These are phyloP conservation scores for Alviniconcha marisindica DNA, from an alignment of 1,140 invertebrate species.

Conservation along the genomic window DNA sequence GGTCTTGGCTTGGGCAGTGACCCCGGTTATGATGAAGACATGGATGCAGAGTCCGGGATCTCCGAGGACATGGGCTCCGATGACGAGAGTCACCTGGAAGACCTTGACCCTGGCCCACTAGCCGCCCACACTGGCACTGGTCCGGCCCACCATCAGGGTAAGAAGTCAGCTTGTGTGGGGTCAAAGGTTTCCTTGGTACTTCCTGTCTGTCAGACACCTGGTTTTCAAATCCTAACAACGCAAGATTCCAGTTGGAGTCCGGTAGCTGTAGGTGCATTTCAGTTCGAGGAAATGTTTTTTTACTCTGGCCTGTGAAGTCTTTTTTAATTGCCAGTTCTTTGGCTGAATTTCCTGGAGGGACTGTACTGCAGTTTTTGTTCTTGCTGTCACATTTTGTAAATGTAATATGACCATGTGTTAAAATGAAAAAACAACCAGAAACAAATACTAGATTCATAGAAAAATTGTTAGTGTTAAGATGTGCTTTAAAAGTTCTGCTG, in stretches of 20 bases:
- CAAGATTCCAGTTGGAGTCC: conserved; percentile 55
- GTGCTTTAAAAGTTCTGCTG: too few relatives aligned
- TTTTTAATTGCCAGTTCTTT: too few relatives aligned
- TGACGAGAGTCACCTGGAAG: conserved; percentile 38
- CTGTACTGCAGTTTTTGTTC: too few relatives aligned
- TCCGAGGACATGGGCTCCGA: conserved; percentile 47
- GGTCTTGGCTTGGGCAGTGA: conserved; percentile 62
- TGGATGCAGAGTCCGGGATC: conserved; percentile 40
- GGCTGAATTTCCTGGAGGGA: too few relatives aligned
- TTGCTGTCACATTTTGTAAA: too few relatives aligned
- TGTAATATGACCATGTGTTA: too few relatives aligned
- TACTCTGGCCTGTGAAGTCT: too few relatives aligned
- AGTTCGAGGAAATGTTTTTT: not conserved
- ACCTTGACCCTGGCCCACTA: conserved; percentile 27
- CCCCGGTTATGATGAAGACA: conserved; percentile 80
- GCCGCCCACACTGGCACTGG: not conserved
- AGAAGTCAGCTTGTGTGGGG: conserved; percentile 52
- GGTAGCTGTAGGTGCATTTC: not conserved
- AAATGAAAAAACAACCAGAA: too few relatives aligned
- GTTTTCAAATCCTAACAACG: not conserved
- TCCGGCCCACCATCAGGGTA: conserved; percentile 43
- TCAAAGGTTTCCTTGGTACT: conserved; percentile 49
- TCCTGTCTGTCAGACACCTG: conserved; percentile 9
- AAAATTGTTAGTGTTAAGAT: too few relatives aligned
- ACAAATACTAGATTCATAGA: too few relatives aligned